These are phyloP conservation scores for Amblyornis subalaris DNA, from an alignment of 2,113 vertebrate species.

Conservation along the genomic window DNA sequence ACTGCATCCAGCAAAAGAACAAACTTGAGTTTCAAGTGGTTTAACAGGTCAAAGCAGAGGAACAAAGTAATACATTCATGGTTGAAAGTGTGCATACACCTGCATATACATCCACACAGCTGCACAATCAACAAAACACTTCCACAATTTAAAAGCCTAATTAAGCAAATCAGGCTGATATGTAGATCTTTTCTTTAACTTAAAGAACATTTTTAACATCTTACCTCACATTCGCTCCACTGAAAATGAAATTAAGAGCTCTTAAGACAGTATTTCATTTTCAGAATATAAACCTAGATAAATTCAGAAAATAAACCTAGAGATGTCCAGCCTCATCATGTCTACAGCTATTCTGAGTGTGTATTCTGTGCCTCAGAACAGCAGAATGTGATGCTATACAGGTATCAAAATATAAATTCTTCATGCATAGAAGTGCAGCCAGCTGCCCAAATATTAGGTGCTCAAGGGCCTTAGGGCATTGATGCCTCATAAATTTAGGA, in stretches of 20 bases:
- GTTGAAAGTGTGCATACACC: background rate
- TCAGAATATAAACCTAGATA: too few species aligned
- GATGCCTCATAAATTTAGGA: conserved; percentile 22
- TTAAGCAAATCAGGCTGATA: background rate
- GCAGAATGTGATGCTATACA: background rate
- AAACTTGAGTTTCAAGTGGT: conserved; percentile 4
- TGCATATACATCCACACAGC: conserved; percentile 18
- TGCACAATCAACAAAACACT: conserved; percentile 5
- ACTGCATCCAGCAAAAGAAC: background rate
- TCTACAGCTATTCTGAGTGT: background rate
- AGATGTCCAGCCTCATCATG: background rate
- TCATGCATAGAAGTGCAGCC: background rate
- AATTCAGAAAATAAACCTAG: background rate
- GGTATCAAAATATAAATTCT: background rate
- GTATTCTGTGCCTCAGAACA: background rate
- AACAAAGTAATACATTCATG: conserved; percentile 25
- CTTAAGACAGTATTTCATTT: background rate
- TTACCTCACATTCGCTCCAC: background rate
- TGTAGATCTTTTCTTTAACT: background rate
- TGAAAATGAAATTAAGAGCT: background rate
- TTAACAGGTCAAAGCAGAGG: conserved; percentile 9
- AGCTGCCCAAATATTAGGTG: conserved; percentile 40
- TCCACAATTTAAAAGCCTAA: background rate
- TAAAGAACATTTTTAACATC: background rate
- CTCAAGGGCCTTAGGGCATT: background rate